A percentile compares a stretch with the other conserved stretches of the same genome.
phyloP scores from a whole-genome alignment of 2,113 vertebrate species.

The Tonatia bakeri region DNA sequence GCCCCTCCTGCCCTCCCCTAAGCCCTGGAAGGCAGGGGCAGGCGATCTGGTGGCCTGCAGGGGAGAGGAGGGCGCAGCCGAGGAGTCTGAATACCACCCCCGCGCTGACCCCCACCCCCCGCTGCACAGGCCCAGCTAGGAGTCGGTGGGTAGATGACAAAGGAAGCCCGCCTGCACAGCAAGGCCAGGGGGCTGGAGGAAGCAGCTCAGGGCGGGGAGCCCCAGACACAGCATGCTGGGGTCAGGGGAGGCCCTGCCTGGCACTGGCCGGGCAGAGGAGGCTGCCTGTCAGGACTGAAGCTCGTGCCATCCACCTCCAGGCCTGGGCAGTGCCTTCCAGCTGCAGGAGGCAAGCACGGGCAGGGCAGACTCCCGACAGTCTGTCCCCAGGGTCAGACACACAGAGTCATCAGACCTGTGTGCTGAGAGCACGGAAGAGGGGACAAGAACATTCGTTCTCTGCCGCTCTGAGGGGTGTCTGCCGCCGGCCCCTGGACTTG shows the following conservation, averaged over 20 bases:
- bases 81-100: background rate
- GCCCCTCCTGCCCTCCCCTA: background rate
- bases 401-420: background rate
- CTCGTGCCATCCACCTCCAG: background rate
- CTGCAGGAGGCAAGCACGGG: background rate
- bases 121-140: background rate
- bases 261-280: too few relatives aligned
- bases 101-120: background rate
- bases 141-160: background rate
- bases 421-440: background rate
- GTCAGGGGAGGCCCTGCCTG: background rate
- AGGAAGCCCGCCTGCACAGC: background rate
- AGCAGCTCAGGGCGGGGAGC: background rate
- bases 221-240: accelerated
- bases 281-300: background rate
- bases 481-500: background rate
- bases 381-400: background rate
- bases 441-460: too few relatives aligned
- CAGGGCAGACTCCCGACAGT: background rate
- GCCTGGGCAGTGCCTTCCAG: background rate
- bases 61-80: background rate
- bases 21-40: background rate
- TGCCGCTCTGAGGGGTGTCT: background rate
- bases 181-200: background rate
- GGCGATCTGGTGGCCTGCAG: background rate